Base-by-base conservation (phyloP, 1,140 invertebrate species). In the Drosophila mojavensis region DNA sequence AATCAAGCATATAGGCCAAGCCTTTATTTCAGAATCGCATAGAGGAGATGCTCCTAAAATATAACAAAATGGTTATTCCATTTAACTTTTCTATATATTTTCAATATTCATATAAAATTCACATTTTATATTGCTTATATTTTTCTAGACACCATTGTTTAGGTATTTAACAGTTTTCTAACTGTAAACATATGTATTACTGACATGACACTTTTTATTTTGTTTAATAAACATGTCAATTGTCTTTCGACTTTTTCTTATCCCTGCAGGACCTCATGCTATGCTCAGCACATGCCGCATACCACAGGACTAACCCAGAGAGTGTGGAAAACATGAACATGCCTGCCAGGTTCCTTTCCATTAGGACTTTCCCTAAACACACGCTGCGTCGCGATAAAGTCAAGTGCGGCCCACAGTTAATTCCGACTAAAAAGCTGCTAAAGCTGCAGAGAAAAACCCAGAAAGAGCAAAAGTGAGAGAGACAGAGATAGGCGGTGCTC, bases 381-480 rank as follows among this genome's bases (percentile, higher is more conserved):
- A 70, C 56, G 83, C 82, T 83, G 79, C 24, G 76, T 43, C 11
- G 30, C 48, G 79, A 86, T 89, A 89, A 75, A 89, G 83, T 88
- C 83, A 88, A 88, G 83, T 88, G 83, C 30, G 50, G 50, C 26
- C 33, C 55, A 70, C 76, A 67, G 30, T 55, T 80, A 80, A 88
- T 86, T 86, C 83, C 66, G 65, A 69, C 79, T 86, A 86, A 86
- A 86, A 86, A 83, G 83, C 73, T 83, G 79, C 63, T 86, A 86
- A 86, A n/a, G n/a, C n/a, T n/a, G n/a, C 36, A 39, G 36, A 11
- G 36, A 39, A 39, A 39, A 39, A 39, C 36, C 36, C 36, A 39
- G 6, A 43, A 15, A 17, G 43, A 63, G 61, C 36, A 41, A 62
- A 2, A 11, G 9, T 4, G 24, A 26, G 11, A 26, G 5, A 50